Conservation (phyloP, 2,888 invertebrate genomes). For the Tinea pellionella region DNA sequence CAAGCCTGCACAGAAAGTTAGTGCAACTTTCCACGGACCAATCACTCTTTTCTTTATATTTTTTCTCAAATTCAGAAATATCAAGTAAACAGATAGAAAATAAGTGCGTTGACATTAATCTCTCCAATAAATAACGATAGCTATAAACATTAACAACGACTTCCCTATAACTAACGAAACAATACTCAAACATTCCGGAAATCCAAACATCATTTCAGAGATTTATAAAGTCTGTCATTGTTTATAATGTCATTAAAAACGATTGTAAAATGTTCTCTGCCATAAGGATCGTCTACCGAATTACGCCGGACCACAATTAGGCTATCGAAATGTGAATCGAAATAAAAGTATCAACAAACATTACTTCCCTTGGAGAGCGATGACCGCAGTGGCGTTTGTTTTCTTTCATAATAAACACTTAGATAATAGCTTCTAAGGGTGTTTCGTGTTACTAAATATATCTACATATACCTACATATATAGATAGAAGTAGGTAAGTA, state of each 20-base stretch:
- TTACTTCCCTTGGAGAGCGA: constrained; percentile 45
- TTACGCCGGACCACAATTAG: constrained; percentile 46
- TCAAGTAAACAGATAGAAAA: not conserved
- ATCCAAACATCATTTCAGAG: constrained; percentile 32
- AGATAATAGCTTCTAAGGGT: constrained; percentile 1
- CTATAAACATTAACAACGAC: constrained; percentile 4
- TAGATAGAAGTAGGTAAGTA: too few relatives aligned
- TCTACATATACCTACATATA: not conserved
- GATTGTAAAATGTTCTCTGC: not conserved
- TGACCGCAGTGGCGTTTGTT: constrained; percentile 25
- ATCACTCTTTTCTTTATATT: not conserved
- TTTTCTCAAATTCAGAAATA: not conserved
- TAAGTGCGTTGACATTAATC: not conserved
- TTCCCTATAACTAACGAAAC: constrained; percentile 7
- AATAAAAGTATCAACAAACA: constrained; percentile 37
- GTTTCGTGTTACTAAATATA: not conserved
- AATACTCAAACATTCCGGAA: constrained; percentile 37
- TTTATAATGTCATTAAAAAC: constrained; percentile 43
- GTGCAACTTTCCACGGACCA: too few relatives aligned
- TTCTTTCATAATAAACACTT: not conserved
- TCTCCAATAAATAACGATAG: not conserved
- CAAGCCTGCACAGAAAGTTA: too few relatives aligned
- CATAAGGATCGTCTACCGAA: constrained; percentile 25
- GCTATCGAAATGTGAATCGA: constrained; percentile 35
- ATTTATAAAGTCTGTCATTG: constrained; percentile 49